Conservation (phyloP, 37 sponge, comb jelly and placozoan species). For the Aphrocallistes beatrix region DNA sequence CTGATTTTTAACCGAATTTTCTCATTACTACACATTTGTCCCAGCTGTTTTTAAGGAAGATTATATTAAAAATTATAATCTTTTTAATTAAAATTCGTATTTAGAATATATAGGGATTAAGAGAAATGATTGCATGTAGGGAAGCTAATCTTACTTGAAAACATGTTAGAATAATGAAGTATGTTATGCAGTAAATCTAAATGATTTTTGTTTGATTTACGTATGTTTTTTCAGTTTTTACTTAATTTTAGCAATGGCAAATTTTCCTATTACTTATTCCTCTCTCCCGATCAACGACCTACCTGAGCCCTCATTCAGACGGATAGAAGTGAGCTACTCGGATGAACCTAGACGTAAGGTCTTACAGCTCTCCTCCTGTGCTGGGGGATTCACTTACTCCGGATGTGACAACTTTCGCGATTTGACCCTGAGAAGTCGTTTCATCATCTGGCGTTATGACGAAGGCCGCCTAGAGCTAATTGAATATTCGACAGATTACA, state of each 20-base stretch:
- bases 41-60: no score
- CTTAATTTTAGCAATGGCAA: background rate
- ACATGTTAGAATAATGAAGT: no score
- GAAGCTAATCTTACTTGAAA: no score
- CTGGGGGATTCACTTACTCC: background rate
- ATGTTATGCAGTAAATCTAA: background rate
- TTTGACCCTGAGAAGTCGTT: background rate
- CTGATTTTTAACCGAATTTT: no score
- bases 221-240: background rate
- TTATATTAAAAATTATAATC: no score
- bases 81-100: no score
- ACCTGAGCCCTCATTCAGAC: background rate
- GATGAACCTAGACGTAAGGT: background rate
- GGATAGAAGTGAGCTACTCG: background rate
- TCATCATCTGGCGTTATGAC: conserved; percentile 5
- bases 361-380: background rate
- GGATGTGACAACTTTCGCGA: conserved; percentile 1
- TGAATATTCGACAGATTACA: background rate
- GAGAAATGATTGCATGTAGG: no score
- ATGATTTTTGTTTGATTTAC: background rate
- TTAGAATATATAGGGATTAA: no score
- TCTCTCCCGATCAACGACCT: background rate
- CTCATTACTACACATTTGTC: no score
- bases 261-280: background rate
- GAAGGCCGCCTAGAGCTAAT: background rate